Base-by-base conservation (phyloP, 2,888 invertebrate species). In the Cosmia pyralina region DNA sequence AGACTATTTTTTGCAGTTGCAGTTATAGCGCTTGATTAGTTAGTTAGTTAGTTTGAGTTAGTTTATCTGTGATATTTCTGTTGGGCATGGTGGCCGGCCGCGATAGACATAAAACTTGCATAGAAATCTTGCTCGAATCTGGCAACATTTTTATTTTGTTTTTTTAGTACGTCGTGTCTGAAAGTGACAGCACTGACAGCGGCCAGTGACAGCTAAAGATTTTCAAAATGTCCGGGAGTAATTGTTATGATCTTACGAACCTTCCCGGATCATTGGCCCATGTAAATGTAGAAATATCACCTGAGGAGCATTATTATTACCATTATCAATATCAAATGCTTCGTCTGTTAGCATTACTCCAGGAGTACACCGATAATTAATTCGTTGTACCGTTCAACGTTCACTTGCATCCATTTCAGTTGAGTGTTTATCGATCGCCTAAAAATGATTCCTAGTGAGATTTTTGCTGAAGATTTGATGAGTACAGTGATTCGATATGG, bases 401-500 rank as follows among this genome's bases (percentile, higher is more conserved):
- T 70, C 13, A 13, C 41, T 79, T 53, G 34, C 63, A 59, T 59
- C 59, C 34, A 65, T 79, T 72, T 64, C 44, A 46, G 50, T 75
- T 78, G 53, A 44, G 72, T 46, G 28, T 60, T 62, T 71, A 74
- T 88, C 81, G 88, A 89, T 88, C 82, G 72, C 10, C n/a, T 8
- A 55, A 83, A 72, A 74, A 96, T 96, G 96, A 97, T 97, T 85
- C 97, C 96, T 5, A 96, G 85, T 81, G 96, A 96, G 85, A 95
- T 96, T 82, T 96, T 94, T 75, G 92, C 97, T 44, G 98, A 98
- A 93, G 98, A 98, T 90, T 93, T 98, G 85, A 97, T 98, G 87
- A 98, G 97, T 79, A 97, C 97, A 22, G 94, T 98, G 75, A 97
- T 98, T 48, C 97, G 98, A 50, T 98, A 98, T 92, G 98, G 98